Evolutionary conservation across 2,797 vertebrate genomes (phyloP), one percentile per base, ranked within the genome.

Genomic region (Myiotriccus ornatus): DNA sequence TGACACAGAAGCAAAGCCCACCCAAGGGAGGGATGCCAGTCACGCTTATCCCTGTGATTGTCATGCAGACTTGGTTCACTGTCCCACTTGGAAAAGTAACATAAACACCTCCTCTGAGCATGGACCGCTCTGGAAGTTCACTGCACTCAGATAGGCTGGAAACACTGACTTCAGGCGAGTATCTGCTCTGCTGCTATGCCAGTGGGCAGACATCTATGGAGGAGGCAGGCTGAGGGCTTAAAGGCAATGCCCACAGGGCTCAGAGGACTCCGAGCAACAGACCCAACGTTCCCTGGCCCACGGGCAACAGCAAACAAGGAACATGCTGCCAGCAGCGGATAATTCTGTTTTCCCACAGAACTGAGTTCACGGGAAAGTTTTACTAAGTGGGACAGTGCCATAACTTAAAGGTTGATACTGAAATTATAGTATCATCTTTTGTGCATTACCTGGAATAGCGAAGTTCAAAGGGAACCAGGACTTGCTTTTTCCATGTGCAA

Each of bases 281-380:
- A 73, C 3, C 9, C 3, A 24, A 5, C 0, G 0, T 20, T 34
- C 28, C 23, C 44, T 7, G 8, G 37, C 25, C 30, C 23, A 5
- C 1, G 3, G 53, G 81, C 18, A 81, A 46, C 14, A 60, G 69
- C 49, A 83, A 60, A 25, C 41, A 67, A 52, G 32, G 7, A 56
- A 63, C 1, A 1, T 13, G 32, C 53, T 55, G 32, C 49, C 16
- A 17, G 64, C n/a, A 92, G 35, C 10, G 6, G 30, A 9, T 1
- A 1, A 32, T 46, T 76, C 47, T 23, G 24, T 46, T 67, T 56
- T 83, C n/a, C 39, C 37, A 49, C 49, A 60, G 25, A 86, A 49
- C 34, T 16, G 65, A 56, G 39, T 28, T 57, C 30, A 92, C 19
- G 30, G 9, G 8, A 12, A 69, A 57, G 17, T 78, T 63, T 30